Conservation (phyloP, 2,888 invertebrate species). For the Heliconius erato region DNA sequence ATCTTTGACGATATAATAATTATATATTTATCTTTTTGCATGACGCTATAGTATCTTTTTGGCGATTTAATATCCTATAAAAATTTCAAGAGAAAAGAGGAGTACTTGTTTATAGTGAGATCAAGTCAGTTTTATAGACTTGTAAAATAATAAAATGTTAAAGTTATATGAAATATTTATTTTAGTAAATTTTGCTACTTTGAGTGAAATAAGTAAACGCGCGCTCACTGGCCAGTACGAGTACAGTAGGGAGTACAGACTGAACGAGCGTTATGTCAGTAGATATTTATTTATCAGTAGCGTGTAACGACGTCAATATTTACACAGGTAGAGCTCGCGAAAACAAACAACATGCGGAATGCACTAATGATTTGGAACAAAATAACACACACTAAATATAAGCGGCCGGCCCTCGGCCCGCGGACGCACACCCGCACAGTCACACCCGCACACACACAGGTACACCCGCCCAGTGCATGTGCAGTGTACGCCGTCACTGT, state of each 20-base stretch:
- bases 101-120: not conserved
- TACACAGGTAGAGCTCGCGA: constrained; percentile 21
- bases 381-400: constrained; percentile 39
- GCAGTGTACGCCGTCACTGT: too few relatives aligned
- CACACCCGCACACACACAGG: not conserved
- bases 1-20: not conserved
- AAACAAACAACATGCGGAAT: constrained; percentile 41
- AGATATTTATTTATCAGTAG: constrained; percentile 26
- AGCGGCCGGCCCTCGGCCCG: constrained; percentile 1
- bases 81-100: not conserved
- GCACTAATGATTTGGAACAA: constrained; percentile 43
- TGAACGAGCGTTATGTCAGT: not conserved
- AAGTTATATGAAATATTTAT: too few relatives aligned
- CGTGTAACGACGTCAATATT: constrained; percentile 27
- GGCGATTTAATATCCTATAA: not conserved
- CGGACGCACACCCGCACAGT: not conserved
- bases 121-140: too few relatives aligned
- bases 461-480: not conserved
- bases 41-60: not conserved
- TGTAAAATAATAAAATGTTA: too few relatives aligned
- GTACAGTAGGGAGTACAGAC: not conserved
- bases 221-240: not conserved
- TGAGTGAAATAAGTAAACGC: not conserved
- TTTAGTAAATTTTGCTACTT: too few relatives aligned
- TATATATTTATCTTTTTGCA: not conserved